These are phyloP conservation scores for Nephotettix cincticeps DNA, from an alignment of 1,140 invertebrate species.

Conservation along the genomic window DNA sequence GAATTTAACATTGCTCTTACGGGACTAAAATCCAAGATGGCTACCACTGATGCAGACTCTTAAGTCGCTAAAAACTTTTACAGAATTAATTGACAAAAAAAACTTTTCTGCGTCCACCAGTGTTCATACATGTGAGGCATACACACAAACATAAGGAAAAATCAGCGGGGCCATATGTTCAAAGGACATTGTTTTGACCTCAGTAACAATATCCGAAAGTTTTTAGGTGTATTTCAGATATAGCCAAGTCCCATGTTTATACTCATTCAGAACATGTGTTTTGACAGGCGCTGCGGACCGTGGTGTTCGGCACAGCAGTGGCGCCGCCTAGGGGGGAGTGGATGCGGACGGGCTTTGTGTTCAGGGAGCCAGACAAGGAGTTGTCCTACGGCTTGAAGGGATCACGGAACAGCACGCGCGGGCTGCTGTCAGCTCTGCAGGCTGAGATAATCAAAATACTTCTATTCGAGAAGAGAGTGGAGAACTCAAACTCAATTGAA, in stretches of 20 bases:
- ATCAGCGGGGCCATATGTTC: too few relatives aligned
- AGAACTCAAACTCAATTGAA: constrained; percentile 53
- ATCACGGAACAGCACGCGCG: constrained; percentile 62
- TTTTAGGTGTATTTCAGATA: background rate
- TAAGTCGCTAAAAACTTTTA: too few relatives aligned
- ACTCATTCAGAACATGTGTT: background rate
- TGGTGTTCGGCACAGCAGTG: constrained; percentile 59
- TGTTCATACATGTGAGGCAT: too few relatives aligned
- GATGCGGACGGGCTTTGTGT: constrained; percentile 58
- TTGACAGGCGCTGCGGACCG: constrained; percentile 54
- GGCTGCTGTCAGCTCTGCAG: constrained; percentile 63
- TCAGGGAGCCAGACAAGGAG: constrained; percentile 57
- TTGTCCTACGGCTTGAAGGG: constrained; percentile 59
- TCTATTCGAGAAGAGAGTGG: constrained; percentile 60
- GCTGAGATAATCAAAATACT: constrained; percentile 66
- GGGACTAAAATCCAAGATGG: too few relatives aligned
- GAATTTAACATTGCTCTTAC: too few relatives aligned
- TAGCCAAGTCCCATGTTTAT: background rate
- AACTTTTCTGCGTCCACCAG: too few relatives aligned
- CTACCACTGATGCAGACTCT: too few relatives aligned
- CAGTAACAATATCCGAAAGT: background rate
- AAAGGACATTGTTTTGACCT: too few relatives aligned
- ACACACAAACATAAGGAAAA: too few relatives aligned
- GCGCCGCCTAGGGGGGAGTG: constrained; percentile 62
- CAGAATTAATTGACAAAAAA: too few relatives aligned